Evolutionary conservation across 92 coral and sea anemone genomes (phyloP).

Genomic region (Umimayanthus chanpuru): DNA sequence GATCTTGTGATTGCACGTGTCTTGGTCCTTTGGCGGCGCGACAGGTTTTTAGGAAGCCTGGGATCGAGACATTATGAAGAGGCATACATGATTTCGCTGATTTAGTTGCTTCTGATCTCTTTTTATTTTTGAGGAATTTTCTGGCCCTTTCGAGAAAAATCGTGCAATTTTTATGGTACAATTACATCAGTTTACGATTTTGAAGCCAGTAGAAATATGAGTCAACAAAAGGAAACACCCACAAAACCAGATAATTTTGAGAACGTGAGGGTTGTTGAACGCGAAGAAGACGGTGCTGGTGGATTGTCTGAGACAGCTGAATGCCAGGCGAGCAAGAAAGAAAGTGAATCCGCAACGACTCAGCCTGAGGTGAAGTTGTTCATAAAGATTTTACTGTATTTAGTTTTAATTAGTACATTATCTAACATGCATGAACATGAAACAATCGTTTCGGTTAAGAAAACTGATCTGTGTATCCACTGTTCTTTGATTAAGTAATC

Average conservation of each 20-base stretch:
- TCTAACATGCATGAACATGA: neutral
- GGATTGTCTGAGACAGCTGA: neutral
- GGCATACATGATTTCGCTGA: conserved; percentile 10
- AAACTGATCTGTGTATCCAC: too few relatives aligned
- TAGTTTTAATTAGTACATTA: neutral
- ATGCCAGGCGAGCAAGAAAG: neutral
- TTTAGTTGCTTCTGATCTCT: neutral
- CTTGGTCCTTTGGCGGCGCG: too few relatives aligned
- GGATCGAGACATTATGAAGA: neutral
- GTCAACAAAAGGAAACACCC: neutral
- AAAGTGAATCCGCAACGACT: neutral
- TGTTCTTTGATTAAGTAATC: neutral
- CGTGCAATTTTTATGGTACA: neutral
- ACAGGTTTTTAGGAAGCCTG: neutral
- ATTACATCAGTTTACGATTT: neutral
- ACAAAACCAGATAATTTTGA: neutral
- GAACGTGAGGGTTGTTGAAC: neutral
- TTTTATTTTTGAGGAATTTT: neutral
- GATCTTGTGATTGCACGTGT: conserved; percentile 9
- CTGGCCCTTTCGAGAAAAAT: neutral
- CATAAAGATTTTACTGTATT: too few relatives aligned
- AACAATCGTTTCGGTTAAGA: neutral
- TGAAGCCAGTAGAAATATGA: neutral
- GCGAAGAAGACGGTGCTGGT: neutral
- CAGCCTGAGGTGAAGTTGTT: neutral